These are phyloP conservation scores for Diaperis boleti DNA, from an alignment of 2,888 invertebrate genomes.

Conservation along the genomic window DNA sequence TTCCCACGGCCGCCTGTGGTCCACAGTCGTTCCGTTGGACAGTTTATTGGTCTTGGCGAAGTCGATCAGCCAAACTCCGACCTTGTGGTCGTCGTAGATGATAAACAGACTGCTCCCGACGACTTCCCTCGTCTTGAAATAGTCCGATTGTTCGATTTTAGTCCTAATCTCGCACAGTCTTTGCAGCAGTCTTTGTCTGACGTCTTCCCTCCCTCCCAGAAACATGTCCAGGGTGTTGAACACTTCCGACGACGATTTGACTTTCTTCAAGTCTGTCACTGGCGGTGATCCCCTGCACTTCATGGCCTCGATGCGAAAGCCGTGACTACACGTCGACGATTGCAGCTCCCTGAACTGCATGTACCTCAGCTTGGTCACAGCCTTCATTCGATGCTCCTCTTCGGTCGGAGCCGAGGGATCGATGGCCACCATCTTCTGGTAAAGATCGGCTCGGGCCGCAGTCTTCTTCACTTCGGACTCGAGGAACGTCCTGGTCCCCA, in stretches of 20 bases:
- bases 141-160: slow-evolving; percentile 85
- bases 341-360: slow-evolving; percentile 96
- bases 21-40: slow-evolving; percentile 76
- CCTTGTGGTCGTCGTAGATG: slow-evolving; percentile 88
- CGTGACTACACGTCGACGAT: slow-evolving; percentile 92
- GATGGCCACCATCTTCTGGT: slow-evolving; percentile 95
- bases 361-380: slow-evolving; percentile 95
- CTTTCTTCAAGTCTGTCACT: slow-evolving; percentile 88
- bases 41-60: slow-evolving; percentile 92
- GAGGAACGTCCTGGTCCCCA: slow-evolving; percentile 95
- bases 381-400: slow-evolving; percentile 83
- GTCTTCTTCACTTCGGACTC: slow-evolving; percentile 95
- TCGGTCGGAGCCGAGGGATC: slow-evolving; percentile 88
- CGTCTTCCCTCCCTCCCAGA: slow-evolving; percentile 74
- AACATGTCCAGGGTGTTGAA: slow-evolving; percentile 80
- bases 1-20: slow-evolving; percentile 86
- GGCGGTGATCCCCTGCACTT: slow-evolving; percentile 87
- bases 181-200: slow-evolving; percentile 76
- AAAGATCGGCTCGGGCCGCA: slow-evolving; percentile 86
- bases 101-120: slow-evolving; percentile 95
- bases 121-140: slow-evolving; percentile 91
- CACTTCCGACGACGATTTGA: slow-evolving; percentile 83
- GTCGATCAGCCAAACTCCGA: slow-evolving; percentile 97
- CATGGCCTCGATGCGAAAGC: slow-evolving; percentile 96
- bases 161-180: slow-evolving; percentile 82